Conservation (phyloP, 2,888 invertebrate genomes). For the Drosophila stalkeri region DNA sequence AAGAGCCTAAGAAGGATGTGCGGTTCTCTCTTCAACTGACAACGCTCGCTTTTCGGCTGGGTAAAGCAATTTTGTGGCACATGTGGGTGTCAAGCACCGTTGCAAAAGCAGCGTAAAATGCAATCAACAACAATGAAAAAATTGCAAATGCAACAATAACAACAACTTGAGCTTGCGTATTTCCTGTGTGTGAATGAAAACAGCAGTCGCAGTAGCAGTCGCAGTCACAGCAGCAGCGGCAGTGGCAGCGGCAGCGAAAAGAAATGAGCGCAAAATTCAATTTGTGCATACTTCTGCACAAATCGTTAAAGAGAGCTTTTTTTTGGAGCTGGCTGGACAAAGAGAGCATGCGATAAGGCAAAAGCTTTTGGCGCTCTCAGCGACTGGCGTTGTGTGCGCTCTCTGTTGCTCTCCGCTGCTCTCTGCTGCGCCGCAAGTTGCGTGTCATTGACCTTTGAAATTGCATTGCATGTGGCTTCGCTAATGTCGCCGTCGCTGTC, state of each 20-base stretch:
- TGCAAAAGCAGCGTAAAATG: slow-evolving; percentile 59
- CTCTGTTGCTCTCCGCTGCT: slow-evolving; percentile 17
- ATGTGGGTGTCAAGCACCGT: slow-evolving; percentile 65
- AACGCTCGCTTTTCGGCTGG: slow-evolving; percentile 3
- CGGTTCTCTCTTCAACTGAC: slow-evolving; percentile 2
- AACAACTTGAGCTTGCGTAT: slow-evolving; percentile 65
- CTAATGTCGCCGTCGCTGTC: slow-evolving; percentile 54
- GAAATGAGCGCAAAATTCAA: slow-evolving; percentile 56
- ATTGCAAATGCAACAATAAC: slow-evolving; percentile 46
- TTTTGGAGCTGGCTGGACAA: slow-evolving; percentile 15
- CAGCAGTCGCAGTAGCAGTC: slow-evolving; percentile 32
- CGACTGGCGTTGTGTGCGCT: slow-evolving; percentile 30
- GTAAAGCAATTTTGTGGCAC: slow-evolving; percentile 72
- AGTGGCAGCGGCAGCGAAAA: slow-evolving; percentile 11
- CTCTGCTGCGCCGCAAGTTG: slow-evolving; percentile 58
- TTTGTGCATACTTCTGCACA: slow-evolving; percentile 56
- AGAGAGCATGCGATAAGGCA: slow-evolving; percentile 5
- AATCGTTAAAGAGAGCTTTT: slow-evolving; percentile 34
- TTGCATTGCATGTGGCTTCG: slow-evolving; percentile 75
- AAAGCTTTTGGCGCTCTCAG: slow-evolving; percentile 44
- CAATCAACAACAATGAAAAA: slow-evolving; percentile 77
- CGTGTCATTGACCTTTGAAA: slow-evolving; percentile 80
- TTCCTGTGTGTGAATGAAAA: slow-evolving; percentile 77
- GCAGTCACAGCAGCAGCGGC: slow-evolving; percentile 18
- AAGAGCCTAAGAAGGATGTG: slow-evolving; percentile 33